Evolutionary conservation across 2,888 invertebrate genomes (phyloP).

Genomic region (Syrista parreyssii): DNA sequence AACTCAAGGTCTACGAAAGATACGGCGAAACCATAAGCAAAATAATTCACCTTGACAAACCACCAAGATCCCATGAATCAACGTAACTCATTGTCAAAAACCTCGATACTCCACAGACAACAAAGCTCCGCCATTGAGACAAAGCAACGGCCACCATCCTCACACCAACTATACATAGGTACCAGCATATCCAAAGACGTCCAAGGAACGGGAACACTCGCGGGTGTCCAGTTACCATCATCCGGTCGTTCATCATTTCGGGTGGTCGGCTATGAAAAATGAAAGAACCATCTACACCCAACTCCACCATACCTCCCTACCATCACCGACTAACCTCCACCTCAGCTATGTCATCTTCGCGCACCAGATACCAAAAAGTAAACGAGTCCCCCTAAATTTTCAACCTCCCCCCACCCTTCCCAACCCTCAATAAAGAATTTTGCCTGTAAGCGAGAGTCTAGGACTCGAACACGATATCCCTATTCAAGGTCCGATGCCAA

Average conservation of each 20-base stretch:
- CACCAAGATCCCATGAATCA: not conserved
- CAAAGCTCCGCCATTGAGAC: constrained; percentile 24
- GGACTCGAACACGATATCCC: constrained; percentile 4
- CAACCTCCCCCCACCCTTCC: not conserved
- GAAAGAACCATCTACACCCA: constrained; percentile 10
- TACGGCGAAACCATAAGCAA: too few species aligned
- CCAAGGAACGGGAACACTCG: constrained; percentile 8
- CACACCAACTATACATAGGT: not conserved
- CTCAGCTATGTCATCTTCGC: not conserved
- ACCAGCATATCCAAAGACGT: constrained; percentile 14
- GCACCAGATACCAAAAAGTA: not conserved
- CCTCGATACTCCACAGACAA: constrained; percentile 20
- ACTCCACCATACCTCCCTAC: not conserved
- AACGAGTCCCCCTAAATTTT: not conserved
- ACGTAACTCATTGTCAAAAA: not conserved
- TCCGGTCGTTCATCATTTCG: constrained; percentile 35
- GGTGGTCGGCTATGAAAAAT: constrained; percentile 39
- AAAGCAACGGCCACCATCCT: constrained; percentile 19
- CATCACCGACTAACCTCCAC: not conserved
- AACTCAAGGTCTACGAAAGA: too few species aligned
- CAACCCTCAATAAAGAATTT: not conserved
- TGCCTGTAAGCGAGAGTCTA: constrained; percentile 2
- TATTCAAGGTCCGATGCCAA: constrained; percentile 1
- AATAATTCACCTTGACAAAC: too few species aligned
- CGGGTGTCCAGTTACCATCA: constrained; percentile 37